Evolutionary conservation across 2,797 vertebrate species (phyloP).

Genomic region (Spea hammondii): DNA sequence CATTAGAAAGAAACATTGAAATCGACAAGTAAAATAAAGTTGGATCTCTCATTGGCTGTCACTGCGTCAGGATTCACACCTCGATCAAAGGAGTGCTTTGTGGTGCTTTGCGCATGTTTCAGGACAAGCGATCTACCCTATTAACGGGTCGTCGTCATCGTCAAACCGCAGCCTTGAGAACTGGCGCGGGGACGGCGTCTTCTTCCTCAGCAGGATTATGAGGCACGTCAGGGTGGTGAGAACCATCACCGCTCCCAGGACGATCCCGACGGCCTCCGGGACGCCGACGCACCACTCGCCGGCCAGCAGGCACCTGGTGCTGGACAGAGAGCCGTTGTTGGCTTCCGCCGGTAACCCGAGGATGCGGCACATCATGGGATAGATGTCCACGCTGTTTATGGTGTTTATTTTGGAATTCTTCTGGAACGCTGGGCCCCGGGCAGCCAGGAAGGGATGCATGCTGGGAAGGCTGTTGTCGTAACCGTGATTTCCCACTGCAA

Average conservation of each 20-base stretch:
- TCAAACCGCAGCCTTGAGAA: constrained; percentile 81
- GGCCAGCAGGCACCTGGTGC: constrained; percentile 73
- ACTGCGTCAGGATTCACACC: too few relatives aligned
- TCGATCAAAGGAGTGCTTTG: too few relatives aligned
- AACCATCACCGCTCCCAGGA: constrained; percentile 75
- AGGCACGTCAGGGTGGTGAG: constrained; percentile 72
- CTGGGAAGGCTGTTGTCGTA: constrained; percentile 86
- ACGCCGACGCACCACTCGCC: constrained; percentile 73
- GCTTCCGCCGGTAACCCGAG: constrained; percentile 73
- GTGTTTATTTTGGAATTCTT: constrained; percentile 64
- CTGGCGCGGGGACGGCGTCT: constrained; percentile 48
- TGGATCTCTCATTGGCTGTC: too few relatives aligned
- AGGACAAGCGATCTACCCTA: constrained; percentile 62
- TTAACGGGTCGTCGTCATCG: constrained; percentile 76
- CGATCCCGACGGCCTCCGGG: constrained; percentile 71
- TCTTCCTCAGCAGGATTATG: constrained; percentile 69
- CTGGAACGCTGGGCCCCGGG: constrained; percentile 82
- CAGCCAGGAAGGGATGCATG: constrained; percentile 94
- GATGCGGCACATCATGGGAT: constrained; percentile 92
- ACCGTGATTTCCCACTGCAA: constrained; percentile 90
- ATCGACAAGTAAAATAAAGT: too few relatives aligned
- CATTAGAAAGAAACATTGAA: too few relatives aligned
- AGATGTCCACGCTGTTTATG: constrained; percentile 83
- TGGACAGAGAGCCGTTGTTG: constrained; percentile 84
- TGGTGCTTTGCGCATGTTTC: too few relatives aligned